A percentile compares a stretch with the other conserved stretches of the same genome.
Evolutionary conservation across 2,113 vertebrate species (phyloP).

Genomic region (Lampris incognitus): DNA sequence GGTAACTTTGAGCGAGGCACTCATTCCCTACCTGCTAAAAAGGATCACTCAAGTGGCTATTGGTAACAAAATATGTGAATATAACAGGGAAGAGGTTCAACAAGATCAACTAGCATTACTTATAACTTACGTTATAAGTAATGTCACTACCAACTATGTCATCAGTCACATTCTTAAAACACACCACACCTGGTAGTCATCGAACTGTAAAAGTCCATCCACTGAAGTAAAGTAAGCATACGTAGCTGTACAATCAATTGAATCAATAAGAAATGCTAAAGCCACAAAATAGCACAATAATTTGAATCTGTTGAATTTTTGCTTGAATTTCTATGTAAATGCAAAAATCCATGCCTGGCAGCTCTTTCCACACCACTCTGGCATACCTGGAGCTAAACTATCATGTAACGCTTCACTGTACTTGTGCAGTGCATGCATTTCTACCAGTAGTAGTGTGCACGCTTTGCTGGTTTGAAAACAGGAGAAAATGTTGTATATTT

Average conservation of each 20-base stretch:
- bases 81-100: not conserved
- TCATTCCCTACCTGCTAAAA: too few relatives aligned
- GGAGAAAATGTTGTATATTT: constrained; percentile 51
- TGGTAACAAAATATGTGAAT: too few relatives aligned
- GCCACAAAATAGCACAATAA: constrained; percentile 31
- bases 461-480: constrained; percentile 34
- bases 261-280: constrained; percentile 44
- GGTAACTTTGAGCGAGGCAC: too few relatives aligned
- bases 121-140: not conserved
- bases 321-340: constrained; percentile 31
- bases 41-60: too few relatives aligned
- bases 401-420: constrained; percentile 32
- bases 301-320: constrained; percentile 32
- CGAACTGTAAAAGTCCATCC: not conserved
- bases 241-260: constrained; percentile 18
- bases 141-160: not conserved
- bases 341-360: constrained; percentile 32
- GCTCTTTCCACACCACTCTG: constrained; percentile 6
- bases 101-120: not conserved
- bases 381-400: constrained; percentile 46
- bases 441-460: constrained; percentile 27
- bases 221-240: constrained; percentile 8
- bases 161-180: constrained; percentile 12
- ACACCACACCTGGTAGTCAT: constrained; percentile 23
- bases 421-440: constrained; percentile 24